Conservation (phyloP, 2,888 invertebrate species). For the Leptopilina syphax region DNA sequence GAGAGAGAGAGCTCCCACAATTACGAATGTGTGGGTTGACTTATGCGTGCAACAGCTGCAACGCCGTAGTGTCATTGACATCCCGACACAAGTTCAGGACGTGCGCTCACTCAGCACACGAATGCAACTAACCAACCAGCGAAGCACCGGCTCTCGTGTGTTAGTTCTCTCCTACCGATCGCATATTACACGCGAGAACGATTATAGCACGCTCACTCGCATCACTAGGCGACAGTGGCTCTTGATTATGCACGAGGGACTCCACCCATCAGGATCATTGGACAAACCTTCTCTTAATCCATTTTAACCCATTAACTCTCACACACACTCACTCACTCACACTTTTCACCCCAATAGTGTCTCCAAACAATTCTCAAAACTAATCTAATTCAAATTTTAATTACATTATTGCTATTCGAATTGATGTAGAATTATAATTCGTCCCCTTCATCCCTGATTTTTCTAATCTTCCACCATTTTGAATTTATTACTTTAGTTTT, state of each 20-base stretch:
- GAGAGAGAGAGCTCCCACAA: no score
- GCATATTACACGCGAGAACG: slow-evolving; percentile 68
- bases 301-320: slow-evolving; percentile 9
- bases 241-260: slow-evolving; percentile 50
- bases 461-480: no score
- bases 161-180: slow-evolving; percentile 64
- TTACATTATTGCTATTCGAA: no score
- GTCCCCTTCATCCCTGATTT: no score
- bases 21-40: slow-evolving; percentile 64
- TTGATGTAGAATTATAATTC: no score
- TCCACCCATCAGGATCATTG: slow-evolving; percentile 52
- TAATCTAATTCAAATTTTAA: no score
- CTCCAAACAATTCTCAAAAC: no score
- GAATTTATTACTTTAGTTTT: no score
- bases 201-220: slow-evolving; percentile 61
- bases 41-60: slow-evolving; percentile 55
- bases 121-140: slow-evolving; percentile 46
- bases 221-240: slow-evolving; percentile 15
- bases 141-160: slow-evolving; percentile 60
- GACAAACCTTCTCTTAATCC: slow-evolving; percentile 40
- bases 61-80: slow-evolving; percentile 70
- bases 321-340: no score
- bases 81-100: slow-evolving; percentile 65
- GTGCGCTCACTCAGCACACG: slow-evolving; percentile 60
- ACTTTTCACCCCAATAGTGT: no score